phyloP scores from a whole-genome alignment of 2,797 vertebrate species.

The Pangasius djambal region DNA sequence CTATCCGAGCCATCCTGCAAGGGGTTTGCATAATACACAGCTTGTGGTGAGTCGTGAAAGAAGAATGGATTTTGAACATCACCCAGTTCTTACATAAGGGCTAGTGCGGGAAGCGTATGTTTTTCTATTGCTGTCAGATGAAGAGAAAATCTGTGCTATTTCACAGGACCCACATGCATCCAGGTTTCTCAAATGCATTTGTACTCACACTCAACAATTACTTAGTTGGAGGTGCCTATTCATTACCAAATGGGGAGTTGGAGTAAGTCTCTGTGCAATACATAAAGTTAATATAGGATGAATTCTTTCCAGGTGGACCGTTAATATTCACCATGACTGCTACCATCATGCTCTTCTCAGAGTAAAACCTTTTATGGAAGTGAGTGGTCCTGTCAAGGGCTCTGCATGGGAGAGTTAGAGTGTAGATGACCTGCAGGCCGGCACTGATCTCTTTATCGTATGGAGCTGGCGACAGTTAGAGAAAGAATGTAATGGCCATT shows the following conservation, averaged over 20 bases:
- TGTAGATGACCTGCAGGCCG: constrained; percentile 18
- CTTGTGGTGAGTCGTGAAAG: constrained; percentile 34
- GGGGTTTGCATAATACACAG: constrained; percentile 46
- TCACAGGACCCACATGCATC: constrained; percentile 38
- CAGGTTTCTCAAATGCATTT: constrained; percentile 26
- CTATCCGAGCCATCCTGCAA: background rate
- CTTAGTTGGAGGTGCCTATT: constrained; percentile 3
- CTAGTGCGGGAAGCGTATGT: constrained; percentile 39
- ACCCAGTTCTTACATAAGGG: constrained; percentile 55
- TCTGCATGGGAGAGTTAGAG: constrained; percentile 22
- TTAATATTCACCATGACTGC: constrained; percentile 31
- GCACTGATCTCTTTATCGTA: constrained; percentile 31
- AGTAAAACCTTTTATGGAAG: constrained; percentile 49
- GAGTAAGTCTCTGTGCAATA: constrained; percentile 2
- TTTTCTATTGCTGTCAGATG: constrained; percentile 56
- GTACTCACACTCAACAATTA: constrained; percentile 20
- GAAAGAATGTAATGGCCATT: constrained; percentile 4
- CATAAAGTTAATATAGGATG: constrained; percentile 42
- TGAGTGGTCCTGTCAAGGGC: constrained; percentile 6
- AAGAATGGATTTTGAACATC: constrained; percentile 30
- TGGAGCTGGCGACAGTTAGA: constrained; percentile 5
- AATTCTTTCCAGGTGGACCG: constrained; percentile 40
- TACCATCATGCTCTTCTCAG: constrained; percentile 13
- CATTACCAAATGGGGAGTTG: constrained; percentile 32
- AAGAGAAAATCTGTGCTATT: constrained; percentile 48